Conservation (phyloP, 2,888 invertebrate genomes). For the Chalcis sispes region DNA sequence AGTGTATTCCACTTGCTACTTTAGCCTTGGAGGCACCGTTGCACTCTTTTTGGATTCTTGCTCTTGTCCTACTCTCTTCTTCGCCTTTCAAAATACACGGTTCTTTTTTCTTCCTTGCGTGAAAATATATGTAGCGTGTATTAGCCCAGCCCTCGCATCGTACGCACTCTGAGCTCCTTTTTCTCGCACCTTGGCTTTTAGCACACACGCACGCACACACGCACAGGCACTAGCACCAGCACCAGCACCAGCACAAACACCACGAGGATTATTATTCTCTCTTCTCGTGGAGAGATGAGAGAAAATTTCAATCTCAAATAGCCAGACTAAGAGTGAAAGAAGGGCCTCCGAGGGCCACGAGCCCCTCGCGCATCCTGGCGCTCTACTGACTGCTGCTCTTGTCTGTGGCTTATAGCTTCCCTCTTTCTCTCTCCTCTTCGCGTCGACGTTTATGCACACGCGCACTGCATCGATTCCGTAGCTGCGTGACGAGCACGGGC, state of each 20-base stretch:
- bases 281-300: not conserved
- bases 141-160: slow-evolving; percentile 32
- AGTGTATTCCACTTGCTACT: not conserved
- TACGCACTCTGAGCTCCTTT: not conserved
- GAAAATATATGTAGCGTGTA: no score
- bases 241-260: not conserved
- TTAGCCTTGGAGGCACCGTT: not conserved
- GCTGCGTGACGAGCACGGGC: not conserved
- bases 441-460: not conserved
- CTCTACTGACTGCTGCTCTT: slow-evolving; percentile 55
- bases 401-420: not conserved
- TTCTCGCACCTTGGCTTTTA: not conserved
- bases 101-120: no score
- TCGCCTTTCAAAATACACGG: no score
- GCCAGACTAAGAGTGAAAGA: not conserved
- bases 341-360: slow-evolving; percentile 45
- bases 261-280: not conserved
- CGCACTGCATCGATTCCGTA: not conserved
- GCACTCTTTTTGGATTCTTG: not conserved
- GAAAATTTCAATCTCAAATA: not conserved
- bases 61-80: no score
- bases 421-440: not conserved
- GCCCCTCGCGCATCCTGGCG: slow-evolving; percentile 59
- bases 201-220: not conserved
- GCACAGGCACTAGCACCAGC: not conserved